Base-by-base conservation (phyloP, 2,113 vertebrate species). In the Ifrita kowaldi region DNA sequence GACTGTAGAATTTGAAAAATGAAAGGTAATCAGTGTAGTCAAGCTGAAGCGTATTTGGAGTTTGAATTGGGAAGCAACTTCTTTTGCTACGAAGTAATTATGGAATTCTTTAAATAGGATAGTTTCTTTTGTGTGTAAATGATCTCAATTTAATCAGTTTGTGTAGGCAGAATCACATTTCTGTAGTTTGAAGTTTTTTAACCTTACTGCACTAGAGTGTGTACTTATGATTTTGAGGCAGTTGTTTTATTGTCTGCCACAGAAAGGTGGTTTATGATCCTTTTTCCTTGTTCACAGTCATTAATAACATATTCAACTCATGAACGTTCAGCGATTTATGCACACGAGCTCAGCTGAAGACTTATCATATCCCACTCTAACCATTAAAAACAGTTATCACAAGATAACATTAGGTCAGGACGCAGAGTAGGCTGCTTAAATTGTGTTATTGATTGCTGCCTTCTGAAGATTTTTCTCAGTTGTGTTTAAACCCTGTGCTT, bases 321-420 rank as follows among this genome's bases (percentile, higher is more conserved):
- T 64, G 92, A 90, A 77, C 0, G 0, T 85, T 83, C 85, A 80
- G 67, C 37, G 11, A 92, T 95, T 89, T 96, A 88, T 92, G 75
- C 90, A 22, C 62, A 63, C 33, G 57, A 87, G 64, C 83, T 91
- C 46, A 69, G 70, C 62, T 91, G 91, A 91, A 79, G 39, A 33
- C 44, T 60, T 60, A 0, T 74, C 63, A 82, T 86, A 78, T 64
- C 44, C 74, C 23, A 60, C 89, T 93, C 67, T 46, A 79, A 56
- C 49, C 80, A 84, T 83, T 92, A 92, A 89, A 96, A 92, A 56
- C 84, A 81, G 79, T 92, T 95, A 90, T 90, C 69, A 84, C 83
- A 90, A 70, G 80, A 53, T 93, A 94, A 68, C 3, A 3, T 71
- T 52, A 75, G 96, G 88, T 78, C 85, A 93, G 76, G 57, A 74